Evolutionary conservation across 1,140 invertebrate species (phyloP).

Genomic region (Cotesia typhae): DNA sequence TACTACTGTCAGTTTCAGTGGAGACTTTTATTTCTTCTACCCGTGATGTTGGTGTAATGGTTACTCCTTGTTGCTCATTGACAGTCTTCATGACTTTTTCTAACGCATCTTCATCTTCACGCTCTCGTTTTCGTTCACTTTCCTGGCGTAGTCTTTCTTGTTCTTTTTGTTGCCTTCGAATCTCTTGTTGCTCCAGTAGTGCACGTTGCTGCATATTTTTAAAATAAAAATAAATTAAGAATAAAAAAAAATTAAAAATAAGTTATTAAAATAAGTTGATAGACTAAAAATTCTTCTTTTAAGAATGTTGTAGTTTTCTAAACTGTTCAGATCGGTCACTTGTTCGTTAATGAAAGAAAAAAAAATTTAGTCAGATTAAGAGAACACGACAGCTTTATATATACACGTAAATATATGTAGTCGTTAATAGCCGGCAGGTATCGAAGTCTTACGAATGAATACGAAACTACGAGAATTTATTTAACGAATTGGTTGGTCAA

Average conservation of each 20-base stretch:
- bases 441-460: too few relatives aligned
- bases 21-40: conserved; percentile 69
- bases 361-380: too few relatives aligned
- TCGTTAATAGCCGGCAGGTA: too few relatives aligned
- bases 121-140: conserved; percentile 78
- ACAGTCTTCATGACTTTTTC: conserved; percentile 75
- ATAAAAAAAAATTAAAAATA: conserved; percentile 18
- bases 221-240: conserved; percentile 40
- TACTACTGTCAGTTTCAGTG: conserved; percentile 66
- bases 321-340: too few relatives aligned
- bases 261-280: conserved; percentile 11
- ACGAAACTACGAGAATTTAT: too few relatives aligned
- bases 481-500: background rate
- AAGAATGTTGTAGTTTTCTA: too few relatives aligned
- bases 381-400: too few relatives aligned
- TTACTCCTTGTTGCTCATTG: conserved; percentile 57
- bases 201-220: conserved; percentile 73
- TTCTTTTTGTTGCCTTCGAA: conserved; percentile 80
- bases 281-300: too few relatives aligned
- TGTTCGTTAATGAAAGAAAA: too few relatives aligned
- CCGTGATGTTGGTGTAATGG: conserved; percentile 55
- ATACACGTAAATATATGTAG: too few relatives aligned
- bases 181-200: conserved; percentile 82
- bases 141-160: conserved; percentile 83
- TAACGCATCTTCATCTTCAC: conserved; percentile 82